A percentile compares a stretch with the other conserved stretches of the same genome.
phyloP scores from a whole-genome alignment of 2,113 vertebrate genomes.

The Gymnorhina tibicen region DNA sequence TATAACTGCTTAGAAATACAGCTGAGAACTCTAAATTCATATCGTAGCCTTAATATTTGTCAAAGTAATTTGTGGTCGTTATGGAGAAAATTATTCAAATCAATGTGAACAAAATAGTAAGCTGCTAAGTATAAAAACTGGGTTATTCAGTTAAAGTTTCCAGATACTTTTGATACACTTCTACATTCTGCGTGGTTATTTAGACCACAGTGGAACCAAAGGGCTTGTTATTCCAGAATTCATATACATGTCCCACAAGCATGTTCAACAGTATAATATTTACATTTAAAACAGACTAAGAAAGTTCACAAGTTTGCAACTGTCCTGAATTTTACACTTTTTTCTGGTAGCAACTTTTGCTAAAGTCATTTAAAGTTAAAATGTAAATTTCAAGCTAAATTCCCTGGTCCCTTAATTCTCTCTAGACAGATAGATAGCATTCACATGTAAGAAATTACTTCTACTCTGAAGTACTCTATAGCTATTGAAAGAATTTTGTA shows the following conservation, averaged over 20 bases:
- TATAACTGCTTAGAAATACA: neutral
- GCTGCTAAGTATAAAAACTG: neutral
- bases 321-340: neutral
- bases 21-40: neutral
- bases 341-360: slow-evolving; percentile 26
- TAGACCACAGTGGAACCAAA: neutral
- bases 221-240: neutral
- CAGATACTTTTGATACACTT: neutral
- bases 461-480: slow-evolving; percentile 1
- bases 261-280: slow-evolving; percentile 28
- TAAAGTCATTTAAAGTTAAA: slow-evolving; percentile 39
- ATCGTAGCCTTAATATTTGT: neutral
- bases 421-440: neutral
- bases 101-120: neutral
- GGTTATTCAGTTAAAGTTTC: neutral
- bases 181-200: neutral
- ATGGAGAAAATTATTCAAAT: neutral
- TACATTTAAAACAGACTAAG: slow-evolving; percentile 51
- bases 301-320: slow-evolving; percentile 39
- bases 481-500: neutral
- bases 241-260: slow-evolving; percentile 9
- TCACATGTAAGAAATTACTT: slow-evolving; percentile 8
- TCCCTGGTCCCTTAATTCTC: neutral
- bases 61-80: neutral
- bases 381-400: slow-evolving; percentile 31